These are phyloP conservation scores for Luperina testacea DNA, from an alignment of 2,888 invertebrate species.

Conservation along the genomic window DNA sequence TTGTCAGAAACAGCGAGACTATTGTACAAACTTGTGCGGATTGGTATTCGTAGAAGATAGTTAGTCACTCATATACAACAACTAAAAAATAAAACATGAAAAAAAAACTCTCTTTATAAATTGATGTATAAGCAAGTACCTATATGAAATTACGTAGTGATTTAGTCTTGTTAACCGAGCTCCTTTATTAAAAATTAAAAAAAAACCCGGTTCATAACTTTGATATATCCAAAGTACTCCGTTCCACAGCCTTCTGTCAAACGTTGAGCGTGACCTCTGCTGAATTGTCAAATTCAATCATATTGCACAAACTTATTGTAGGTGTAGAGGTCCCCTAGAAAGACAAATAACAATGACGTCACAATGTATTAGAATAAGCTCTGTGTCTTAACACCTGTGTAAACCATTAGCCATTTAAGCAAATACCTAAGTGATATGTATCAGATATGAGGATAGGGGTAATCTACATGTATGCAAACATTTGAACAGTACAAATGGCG, in stretches of 20 bases:
- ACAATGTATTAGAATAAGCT: background rate
- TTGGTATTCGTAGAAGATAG: too few relatives aligned
- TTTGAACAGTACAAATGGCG: slow-evolving; percentile 38
- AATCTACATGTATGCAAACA: slow-evolving; percentile 33
- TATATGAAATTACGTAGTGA: background rate
- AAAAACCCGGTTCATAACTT: too few relatives aligned
- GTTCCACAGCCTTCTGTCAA: background rate
- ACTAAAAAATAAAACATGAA: too few relatives aligned
- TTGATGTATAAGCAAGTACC: too few relatives aligned
- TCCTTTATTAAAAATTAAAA: background rate
- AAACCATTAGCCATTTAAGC: slow-evolving; percentile 34
- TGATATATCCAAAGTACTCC: background rate
- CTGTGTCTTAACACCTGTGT: slow-evolving; percentile 26
- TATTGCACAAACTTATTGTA: background rate
- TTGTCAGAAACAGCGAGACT: too few relatives aligned
- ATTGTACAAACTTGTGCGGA: too few relatives aligned
- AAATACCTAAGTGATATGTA: slow-evolving; percentile 43
- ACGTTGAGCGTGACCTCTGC: background rate
- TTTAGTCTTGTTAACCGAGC: background rate
- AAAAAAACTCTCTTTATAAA: too few relatives aligned
- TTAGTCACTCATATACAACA: too few relatives aligned
- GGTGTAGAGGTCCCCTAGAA: background rate
- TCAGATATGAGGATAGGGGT: slow-evolving; percentile 22
- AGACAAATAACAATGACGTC: background rate
- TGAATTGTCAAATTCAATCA: background rate